Evolutionary conservation across 2,888 invertebrate species (phyloP).

Genomic region (Leptura quadrifasciata): DNA sequence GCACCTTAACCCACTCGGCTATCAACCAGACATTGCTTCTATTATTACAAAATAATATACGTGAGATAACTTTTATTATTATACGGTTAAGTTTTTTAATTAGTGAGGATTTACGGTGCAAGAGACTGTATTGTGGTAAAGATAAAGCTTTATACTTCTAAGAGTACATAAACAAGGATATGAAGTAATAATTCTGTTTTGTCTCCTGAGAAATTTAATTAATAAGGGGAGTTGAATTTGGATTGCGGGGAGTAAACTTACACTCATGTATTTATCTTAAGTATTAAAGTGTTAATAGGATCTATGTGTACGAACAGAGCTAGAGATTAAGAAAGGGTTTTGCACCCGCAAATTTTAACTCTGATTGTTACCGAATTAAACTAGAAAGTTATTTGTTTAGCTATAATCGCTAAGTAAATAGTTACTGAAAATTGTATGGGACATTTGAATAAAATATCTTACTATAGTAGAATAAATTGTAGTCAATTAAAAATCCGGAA

Average conservation of each 20-base stretch:
- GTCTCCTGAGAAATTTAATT: slow-evolving; percentile 60
- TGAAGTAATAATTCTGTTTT: slow-evolving; percentile 58
- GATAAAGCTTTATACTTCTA: slow-evolving; percentile 39
- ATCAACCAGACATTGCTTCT: background rate
- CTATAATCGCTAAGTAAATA: slow-evolving; percentile 34
- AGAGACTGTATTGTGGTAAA: slow-evolving; percentile 40
- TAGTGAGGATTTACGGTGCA: slow-evolving; percentile 13
- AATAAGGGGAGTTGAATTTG: slow-evolving; percentile 58
- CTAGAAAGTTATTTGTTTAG: slow-evolving; percentile 35
- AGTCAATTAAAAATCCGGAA: background rate
- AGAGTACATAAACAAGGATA: slow-evolving; percentile 48
- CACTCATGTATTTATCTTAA: slow-evolving; percentile 63
- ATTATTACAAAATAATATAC: background rate
- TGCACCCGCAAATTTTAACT: slow-evolving; percentile 46
- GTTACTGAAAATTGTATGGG: slow-evolving; percentile 9
- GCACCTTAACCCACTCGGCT: too few relatives aligned
- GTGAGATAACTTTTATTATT: background rate
- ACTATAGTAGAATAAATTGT: background rate
- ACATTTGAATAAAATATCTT: background rate
- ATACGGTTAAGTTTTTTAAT: slow-evolving; percentile 30
- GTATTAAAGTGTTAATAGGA: slow-evolving; percentile 64
- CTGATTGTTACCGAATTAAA: slow-evolving; percentile 42
- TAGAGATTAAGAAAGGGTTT: slow-evolving; percentile 60
- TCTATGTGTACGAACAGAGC: slow-evolving; percentile 54
- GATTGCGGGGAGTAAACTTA: slow-evolving; percentile 60